These are phyloP conservation scores for Glaucidium brasilianum DNA, from an alignment of 2,113 vertebrate genomes.

Conservation along the genomic window DNA sequence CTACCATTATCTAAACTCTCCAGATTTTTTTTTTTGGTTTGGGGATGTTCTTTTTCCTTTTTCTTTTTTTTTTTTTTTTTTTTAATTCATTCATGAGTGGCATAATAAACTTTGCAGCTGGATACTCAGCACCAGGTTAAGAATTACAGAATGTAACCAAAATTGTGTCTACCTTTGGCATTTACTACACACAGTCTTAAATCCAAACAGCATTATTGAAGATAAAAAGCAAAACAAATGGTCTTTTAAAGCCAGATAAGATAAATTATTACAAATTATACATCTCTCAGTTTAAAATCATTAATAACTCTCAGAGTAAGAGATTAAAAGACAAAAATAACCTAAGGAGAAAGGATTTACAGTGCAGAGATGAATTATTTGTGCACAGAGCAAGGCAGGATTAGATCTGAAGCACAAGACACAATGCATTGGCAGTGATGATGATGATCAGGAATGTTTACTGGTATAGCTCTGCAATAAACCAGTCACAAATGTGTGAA, in stretches of 20 bases:
- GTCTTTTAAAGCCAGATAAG: slow-evolving; percentile 58
- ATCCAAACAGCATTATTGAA: slow-evolving; percentile 25
- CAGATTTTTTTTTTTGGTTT: not conserved
- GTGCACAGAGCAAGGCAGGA: slow-evolving; percentile 19
- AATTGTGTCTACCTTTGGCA: not conserved
- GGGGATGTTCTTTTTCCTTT: no score
- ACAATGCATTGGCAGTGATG: not conserved
- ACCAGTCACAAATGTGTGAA: not conserved
- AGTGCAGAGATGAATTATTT: slow-evolving; percentile 43
- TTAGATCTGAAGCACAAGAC: not conserved
- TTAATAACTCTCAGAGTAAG: slow-evolving; percentile 38
- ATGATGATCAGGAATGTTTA: slow-evolving; percentile 17
- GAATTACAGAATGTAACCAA: not conserved
- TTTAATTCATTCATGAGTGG: not conserved
- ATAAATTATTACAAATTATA: slow-evolving; percentile 63
- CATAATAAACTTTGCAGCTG: not conserved
- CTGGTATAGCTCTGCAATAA: slow-evolving; percentile 17
- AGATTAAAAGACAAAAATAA: slow-evolving; percentile 60
- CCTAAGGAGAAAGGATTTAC: slow-evolving; percentile 62
- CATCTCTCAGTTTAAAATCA: slow-evolving; percentile 48
- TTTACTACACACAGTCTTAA: not conserved
- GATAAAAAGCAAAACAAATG: slow-evolving; percentile 42
- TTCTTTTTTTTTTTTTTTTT: not conserved
- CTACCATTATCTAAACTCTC: not conserved
- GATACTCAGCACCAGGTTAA: not conserved